Evolutionary conservation across 2,113 vertebrate genomes (phyloP).

Genomic region (Pomatostomus ruficeps): DNA sequence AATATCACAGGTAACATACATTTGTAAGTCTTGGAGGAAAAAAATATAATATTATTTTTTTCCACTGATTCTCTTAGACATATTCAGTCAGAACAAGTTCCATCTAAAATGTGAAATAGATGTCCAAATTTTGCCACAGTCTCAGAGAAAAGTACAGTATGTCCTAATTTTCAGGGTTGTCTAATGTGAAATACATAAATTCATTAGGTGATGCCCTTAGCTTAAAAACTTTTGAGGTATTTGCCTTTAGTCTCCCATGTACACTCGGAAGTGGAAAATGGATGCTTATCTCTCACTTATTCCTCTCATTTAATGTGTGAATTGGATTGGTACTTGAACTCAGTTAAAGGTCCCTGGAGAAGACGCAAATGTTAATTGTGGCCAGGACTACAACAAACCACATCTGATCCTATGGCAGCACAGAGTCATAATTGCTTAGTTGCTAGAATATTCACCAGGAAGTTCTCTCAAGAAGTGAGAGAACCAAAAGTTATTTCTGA

Average conservation of each 20-base stretch:
- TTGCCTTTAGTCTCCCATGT: not conserved
- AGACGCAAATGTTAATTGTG: not conserved
- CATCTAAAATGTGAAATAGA: not conserved
- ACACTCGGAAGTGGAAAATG: not conserved
- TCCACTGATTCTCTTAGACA: not conserved
- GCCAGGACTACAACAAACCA: not conserved
- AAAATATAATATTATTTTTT: not conserved
- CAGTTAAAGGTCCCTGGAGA: not conserved
- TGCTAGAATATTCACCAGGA: not conserved
- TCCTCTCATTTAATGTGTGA: not conserved
- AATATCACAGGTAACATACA: not conserved
- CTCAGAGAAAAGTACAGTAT: not conserved
- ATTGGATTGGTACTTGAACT: not conserved
- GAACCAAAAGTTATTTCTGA: not conserved
- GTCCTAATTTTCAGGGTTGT: not conserved
- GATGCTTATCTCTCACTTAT: not conserved
- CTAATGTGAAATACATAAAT: not conserved
- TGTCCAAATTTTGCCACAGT: not conserved
- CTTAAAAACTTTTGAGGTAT: not conserved
- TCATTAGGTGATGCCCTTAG: not conserved
- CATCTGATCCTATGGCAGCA: not conserved
- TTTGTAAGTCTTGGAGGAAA: not conserved
- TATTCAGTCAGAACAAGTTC: not conserved
- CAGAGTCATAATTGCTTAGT: not conserved
- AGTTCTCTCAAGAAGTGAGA: not conserved